Base-by-base conservation (phyloP, 2,888 invertebrate genomes). In the Dioctria rufipes region DNA sequence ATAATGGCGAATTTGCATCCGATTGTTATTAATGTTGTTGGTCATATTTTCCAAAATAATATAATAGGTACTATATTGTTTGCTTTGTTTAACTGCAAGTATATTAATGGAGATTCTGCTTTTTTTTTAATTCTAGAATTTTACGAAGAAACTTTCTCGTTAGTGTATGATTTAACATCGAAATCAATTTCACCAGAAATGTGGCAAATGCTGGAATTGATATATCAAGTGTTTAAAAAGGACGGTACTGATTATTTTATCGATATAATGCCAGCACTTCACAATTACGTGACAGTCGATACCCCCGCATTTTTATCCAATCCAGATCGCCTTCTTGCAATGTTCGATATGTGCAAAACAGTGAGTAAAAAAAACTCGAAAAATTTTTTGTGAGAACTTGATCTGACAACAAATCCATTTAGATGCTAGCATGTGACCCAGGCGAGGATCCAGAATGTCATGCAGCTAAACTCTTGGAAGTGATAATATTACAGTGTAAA, bases 251-350 rank as follows among this genome's bases (percentile, higher is more conserved):
- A 98, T 87, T 98, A 97, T 90, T 99, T 99, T 89, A 94, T 94
- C 82, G 99, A 99, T 86, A 97, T 99, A 95, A 98, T 99, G 98
- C 98, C 99, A 0, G 95, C 97, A 5, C 91, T 99, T 46, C 98
- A 99, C 89, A 98, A 99, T 90, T 99, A 98, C 89, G 94, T 99
- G 77, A 98, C 97, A 0, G 95, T 98, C 3, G 99, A 99, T 88
- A 97, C 98, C 0, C 93, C 94, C 81, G 96, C 96, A 11, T 99
- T 99, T 89, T 91, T 99, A 51, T 94, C 96, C 0, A 95, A 97
- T 87, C 95, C 96, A 85, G 94, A 96, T 87, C 93, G 97, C 84
- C 92, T 99, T 82, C 89, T 97, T 84, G 96, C 96, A 67, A 94
- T 98, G 89, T 97, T 95, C 88, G 96, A 97, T 86, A 98, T 99